Percentiles rank a stretch among this genome's conserved stretches.
These are phyloP conservation scores for Thalassophryne amazonica DNA, from an alignment of 2,797 vertebrate species.

Conservation along the genomic window DNA sequence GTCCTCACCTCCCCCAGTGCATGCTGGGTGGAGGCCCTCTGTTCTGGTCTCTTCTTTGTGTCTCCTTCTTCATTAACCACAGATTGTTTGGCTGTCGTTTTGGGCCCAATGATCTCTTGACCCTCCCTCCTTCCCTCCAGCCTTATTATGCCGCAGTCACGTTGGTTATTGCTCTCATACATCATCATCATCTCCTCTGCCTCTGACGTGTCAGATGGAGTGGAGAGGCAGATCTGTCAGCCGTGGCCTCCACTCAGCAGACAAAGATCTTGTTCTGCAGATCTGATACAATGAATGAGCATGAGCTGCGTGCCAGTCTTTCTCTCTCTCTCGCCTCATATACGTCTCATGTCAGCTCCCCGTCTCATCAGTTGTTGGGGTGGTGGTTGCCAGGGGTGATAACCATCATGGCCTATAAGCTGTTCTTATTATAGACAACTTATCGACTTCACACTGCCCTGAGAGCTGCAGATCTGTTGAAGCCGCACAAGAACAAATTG, in stretches of 20 bases:
- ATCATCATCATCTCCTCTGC: constrained; percentile 27
- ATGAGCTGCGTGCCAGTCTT: not conserved
- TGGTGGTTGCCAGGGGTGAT: constrained; percentile 51
- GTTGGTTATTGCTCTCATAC: constrained; percentile 31
- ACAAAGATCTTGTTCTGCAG: not conserved
- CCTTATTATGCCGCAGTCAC: constrained; percentile 9
- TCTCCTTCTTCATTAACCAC: not conserved
- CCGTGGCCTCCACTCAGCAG: not conserved
- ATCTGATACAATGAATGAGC: constrained; percentile 28
- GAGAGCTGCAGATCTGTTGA: constrained; percentile 45
- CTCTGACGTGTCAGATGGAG: constrained; percentile 22
- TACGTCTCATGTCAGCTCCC: constrained; percentile 47
- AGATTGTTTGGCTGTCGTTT: not conserved
- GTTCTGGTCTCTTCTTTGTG: not conserved
- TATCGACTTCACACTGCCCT: constrained; percentile 25
- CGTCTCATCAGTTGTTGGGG: constrained; percentile 32
- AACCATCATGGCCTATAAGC: constrained; percentile 40
- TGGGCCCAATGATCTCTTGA: not conserved
- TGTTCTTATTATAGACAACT: constrained; percentile 35
- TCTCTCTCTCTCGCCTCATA: constrained; percentile 6
- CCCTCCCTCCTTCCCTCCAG: not conserved
- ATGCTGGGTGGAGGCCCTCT: too few species aligned
- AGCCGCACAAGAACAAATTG: constrained; percentile 45
- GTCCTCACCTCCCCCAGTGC: too few species aligned
- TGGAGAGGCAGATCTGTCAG: constrained; percentile 23